Percentiles rank a stretch among this genome's conserved stretches.
Conservation (phyloP, 2,888 invertebrate species). For the Galeopsomyia nigrocyanea region DNA sequence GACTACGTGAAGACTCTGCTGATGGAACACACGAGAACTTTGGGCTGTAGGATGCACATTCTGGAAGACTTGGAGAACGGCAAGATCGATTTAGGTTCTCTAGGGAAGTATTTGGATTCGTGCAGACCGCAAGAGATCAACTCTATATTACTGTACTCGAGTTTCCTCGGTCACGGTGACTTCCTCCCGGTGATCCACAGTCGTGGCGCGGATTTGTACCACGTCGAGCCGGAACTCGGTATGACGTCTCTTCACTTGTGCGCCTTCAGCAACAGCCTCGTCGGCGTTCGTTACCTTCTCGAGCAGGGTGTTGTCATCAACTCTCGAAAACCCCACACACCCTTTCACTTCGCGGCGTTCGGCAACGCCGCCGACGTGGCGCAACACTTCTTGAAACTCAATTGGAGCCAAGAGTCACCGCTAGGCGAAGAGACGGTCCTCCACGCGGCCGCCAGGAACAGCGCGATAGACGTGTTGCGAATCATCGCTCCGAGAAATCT, state of each 20-base stretch:
- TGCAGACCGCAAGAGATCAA: constrained; percentile 79
- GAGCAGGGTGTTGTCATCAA: constrained; percentile 79
- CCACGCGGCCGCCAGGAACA: constrained; percentile 89
- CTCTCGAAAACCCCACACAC: constrained; percentile 81
- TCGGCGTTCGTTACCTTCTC: constrained; percentile 79
- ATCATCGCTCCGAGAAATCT: constrained; percentile 82
- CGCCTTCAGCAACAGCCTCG: constrained; percentile 83
- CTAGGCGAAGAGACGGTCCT: constrained; percentile 83
- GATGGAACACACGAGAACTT: constrained; percentile 79
- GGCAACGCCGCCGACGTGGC: constrained; percentile 87
- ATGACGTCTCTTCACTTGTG: constrained; percentile 82
- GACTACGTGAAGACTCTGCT: constrained; percentile 82
- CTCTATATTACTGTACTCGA: constrained; percentile 80
- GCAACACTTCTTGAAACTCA: constrained; percentile 80
- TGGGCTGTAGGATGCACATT: constrained; percentile 77
- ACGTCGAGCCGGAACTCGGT: constrained; percentile 79
- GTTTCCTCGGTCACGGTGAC: constrained; percentile 80
- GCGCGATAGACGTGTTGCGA: constrained; percentile 83
- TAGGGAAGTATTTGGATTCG: constrained; percentile 71
- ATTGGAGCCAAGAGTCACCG: constrained; percentile 76
- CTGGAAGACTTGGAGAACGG: constrained; percentile 83
- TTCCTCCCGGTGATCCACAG: constrained; percentile 76
- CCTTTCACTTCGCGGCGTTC: constrained; percentile 91
- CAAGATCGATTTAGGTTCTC: constrained; percentile 74
- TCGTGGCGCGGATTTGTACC: constrained; percentile 79